Evolutionary conservation across 2,113 vertebrate species (phyloP), one percentile per base, ranked within the genome.

Genomic region (Paraplagusia blochii): DNA sequence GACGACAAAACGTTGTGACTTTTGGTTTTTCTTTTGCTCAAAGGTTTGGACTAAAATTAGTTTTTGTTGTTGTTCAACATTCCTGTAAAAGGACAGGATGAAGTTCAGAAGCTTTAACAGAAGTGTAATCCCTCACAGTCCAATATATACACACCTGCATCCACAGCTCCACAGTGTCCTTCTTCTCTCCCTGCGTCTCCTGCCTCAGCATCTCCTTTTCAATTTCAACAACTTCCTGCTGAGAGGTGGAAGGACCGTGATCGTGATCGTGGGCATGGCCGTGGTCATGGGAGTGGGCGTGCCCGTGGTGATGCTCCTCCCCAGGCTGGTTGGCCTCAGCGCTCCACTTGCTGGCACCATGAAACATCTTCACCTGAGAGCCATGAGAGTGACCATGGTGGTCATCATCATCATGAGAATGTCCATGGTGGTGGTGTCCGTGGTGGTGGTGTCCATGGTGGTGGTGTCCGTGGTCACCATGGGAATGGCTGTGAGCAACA

Each of bases 131-230:
- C 18, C 10, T 29, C 18, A 29, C 22, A 9, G n/a, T 19, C 11
- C 8, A 3, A 6, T 1, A 0, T 29, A 17, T 44, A 1, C 67
- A 66, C 74, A 95, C 94, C 87, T 96, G 93, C 36, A 84, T 91
- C 94, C 94, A 96, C 5, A 96, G 91, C 63, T 91, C 91, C 76
- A 93, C 34, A 29, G 66, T 58, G 80, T 90, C 86, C 63, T 88
- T 77, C 74, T 85, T 87, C 54, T 88, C 90, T 48, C 63, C 51
- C 10, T 36, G 75, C 0, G 36, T 29, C n/a, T 66, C 72, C 19
- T 53, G 74, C 76, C 78, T 85, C 40, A 38, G 22, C 42, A 64
- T 74, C 44, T 88, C 73, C 0, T 33, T 66, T 63, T 75, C 66
- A 1, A 76, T 74, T 0, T 58, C 78, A 11, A 69, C 59, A 12